phyloP scores from a whole-genome alignment of 2,113 vertebrate species.

The Oreochromis tanganicae region DNA sequence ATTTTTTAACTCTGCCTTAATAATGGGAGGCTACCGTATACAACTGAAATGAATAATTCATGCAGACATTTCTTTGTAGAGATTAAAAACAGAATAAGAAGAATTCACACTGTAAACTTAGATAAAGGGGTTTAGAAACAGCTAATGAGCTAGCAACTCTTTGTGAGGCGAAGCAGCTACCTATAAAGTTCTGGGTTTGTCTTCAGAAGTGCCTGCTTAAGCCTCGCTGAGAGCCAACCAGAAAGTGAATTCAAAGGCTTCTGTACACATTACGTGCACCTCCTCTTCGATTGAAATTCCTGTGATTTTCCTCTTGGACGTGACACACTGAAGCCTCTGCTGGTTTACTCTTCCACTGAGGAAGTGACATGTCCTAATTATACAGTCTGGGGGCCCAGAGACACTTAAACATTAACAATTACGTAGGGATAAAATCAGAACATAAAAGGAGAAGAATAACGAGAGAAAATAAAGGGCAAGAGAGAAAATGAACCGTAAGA shows the following conservation, averaged over 20 bases:
- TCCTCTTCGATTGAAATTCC: slow-evolving; percentile 22
- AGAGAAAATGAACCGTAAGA: slow-evolving; percentile 22
- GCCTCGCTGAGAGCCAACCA: slow-evolving; percentile 11
- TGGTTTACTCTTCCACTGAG: slow-evolving; percentile 26
- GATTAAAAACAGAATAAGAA: slow-evolving; percentile 51
- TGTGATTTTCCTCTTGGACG: slow-evolving; percentile 33
- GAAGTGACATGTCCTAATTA: slow-evolving; percentile 63
- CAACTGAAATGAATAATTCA: slow-evolving; percentile 59
- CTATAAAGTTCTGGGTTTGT: slow-evolving; percentile 26
- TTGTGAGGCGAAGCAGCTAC: neutral
- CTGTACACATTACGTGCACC: slow-evolving; percentile 23
- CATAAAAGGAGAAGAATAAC: slow-evolving; percentile 25
- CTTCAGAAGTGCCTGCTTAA: slow-evolving; percentile 41
- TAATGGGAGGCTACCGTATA: slow-evolving; percentile 39
- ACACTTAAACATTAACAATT: slow-evolving; percentile 57
- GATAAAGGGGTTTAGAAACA: slow-evolving; percentile 50
- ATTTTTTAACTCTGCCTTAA: slow-evolving; percentile 31
- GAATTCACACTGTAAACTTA: slow-evolving; percentile 41
- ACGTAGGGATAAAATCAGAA: slow-evolving; percentile 35
- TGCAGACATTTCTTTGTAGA: slow-evolving; percentile 42
- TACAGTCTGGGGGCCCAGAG: slow-evolving; percentile 23
- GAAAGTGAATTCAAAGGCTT: slow-evolving; percentile 46
- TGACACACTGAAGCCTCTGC: slow-evolving; percentile 27
- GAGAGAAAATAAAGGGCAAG: neutral
- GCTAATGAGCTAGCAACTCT: slow-evolving; percentile 44